Evolutionary conservation across 2,797 vertebrate genomes (phyloP).

Genomic region (Alca torda): DNA sequence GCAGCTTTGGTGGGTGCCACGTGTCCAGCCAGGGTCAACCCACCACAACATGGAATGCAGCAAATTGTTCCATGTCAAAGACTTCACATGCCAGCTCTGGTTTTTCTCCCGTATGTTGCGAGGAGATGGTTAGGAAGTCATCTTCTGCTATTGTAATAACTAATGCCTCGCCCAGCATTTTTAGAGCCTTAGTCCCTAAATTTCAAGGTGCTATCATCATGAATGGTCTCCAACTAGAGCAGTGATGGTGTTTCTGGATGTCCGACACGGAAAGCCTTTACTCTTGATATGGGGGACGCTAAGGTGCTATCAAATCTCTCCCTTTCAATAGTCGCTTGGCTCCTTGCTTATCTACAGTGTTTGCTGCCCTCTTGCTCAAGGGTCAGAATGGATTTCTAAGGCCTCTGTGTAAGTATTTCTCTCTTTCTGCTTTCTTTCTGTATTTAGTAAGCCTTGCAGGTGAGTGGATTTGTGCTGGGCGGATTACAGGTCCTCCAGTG

Average conservation of each 20-base stretch:
- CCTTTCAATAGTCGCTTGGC: not conserved
- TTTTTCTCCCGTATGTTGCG: not conserved
- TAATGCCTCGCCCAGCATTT: not conserved
- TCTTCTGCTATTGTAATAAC: not conserved
- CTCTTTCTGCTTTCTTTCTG: not conserved
- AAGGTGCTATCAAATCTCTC: not conserved
- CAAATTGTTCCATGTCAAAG: not conserved
- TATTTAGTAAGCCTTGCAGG: accelerated
- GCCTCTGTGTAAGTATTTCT: not conserved
- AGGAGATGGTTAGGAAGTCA: not conserved
- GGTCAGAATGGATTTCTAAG: not conserved
- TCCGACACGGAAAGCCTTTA: not conserved
- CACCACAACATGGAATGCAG: not conserved
- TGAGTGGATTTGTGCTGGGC: not conserved
- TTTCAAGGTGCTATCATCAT: not conserved
- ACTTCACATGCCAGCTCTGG: not conserved
- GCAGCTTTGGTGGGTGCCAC: not conserved
- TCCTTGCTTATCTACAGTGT: not conserved
- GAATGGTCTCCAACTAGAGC: not conserved
- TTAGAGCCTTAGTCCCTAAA: not conserved
- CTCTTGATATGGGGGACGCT: not conserved
- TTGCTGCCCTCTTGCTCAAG: not conserved
- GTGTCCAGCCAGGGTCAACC: not conserved
- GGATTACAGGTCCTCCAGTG: not conserved
- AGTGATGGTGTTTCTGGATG: not conserved